Percentiles rank a stretch among this genome's conserved stretches.
Evolutionary conservation across 2,888 invertebrate species (phyloP).

Genomic region (Argyresthia goedartella): DNA sequence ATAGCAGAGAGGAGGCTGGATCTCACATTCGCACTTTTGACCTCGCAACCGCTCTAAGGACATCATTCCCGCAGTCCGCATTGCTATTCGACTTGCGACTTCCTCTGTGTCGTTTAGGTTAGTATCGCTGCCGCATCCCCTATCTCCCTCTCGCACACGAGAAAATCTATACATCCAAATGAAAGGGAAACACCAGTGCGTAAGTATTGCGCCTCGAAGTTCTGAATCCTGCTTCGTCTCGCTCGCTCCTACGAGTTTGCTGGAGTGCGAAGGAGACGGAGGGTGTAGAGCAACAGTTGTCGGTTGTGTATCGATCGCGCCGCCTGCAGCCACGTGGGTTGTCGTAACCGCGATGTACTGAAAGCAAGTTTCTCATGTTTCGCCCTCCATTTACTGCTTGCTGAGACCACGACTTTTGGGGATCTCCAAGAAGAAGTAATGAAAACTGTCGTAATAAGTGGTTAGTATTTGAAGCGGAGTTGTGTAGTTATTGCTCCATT

Average conservation of each 20-base stretch:
- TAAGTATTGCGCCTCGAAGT: constrained; percentile 54
- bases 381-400: constrained; percentile 11
- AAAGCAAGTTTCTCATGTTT: constrained; percentile 8
- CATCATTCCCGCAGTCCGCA: constrained; percentile 66
- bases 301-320: constrained; percentile 54
- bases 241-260: constrained; percentile 10
- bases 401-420: not conserved
- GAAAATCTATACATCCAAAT: constrained; percentile 12
- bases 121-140: constrained; percentile 60
- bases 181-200: constrained; percentile 38
- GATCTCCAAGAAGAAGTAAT: no score
- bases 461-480: no score
- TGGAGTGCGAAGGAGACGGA: constrained; percentile 24
- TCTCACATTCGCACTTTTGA: constrained; percentile 7
- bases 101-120: constrained; percentile 61
- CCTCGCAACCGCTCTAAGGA: constrained; percentile 40
- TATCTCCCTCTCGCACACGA: constrained; percentile 24
- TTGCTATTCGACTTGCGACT: constrained; percentile 66
- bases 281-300: constrained; percentile 60
- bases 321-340: constrained; percentile 43
- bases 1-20: no score
- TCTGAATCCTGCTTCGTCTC: constrained; percentile 38
- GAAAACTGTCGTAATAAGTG: no score
- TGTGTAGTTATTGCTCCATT: no score
- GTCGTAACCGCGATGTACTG: constrained; percentile 11